Base-by-base conservation (phyloP, 2,888 invertebrate genomes). In the Ashinkailepas kermadecensis region DNA sequence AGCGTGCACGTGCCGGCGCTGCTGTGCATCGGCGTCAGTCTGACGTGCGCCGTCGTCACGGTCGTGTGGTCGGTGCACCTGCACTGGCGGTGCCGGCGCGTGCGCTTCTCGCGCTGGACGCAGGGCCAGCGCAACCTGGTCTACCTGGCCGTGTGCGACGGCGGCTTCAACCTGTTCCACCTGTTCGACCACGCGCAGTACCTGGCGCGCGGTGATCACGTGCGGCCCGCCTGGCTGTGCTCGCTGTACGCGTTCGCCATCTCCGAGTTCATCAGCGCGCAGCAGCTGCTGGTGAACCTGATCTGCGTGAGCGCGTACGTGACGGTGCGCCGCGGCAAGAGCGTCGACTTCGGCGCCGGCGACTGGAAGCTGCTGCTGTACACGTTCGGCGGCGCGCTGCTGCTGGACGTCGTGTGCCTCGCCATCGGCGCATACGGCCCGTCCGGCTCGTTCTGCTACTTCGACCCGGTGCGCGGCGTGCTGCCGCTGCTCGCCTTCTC, bases 401-500 rank as follows among this genome's bases (percentile, higher is more conserved):
- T 54, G 18, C 6, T 74, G 13, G 54, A 54, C 74, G 15, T 74
- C 15, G 15, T 25, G 54, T 74, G 74, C 54, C 74, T 74, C 6
- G 15, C 6, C 13, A 18, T 25, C 15, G 74, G 21, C 54, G 74
- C 54, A 7, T 74, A 74, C 54, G 74, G 74, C 0, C 74, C 74
- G 74, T 23, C 74, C 74, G 74, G 74, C 74, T 74, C 74, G 23
- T 74, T 74, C 74, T 74, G 74, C 74, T 74, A 74, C 74, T 74
- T 74, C 74, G 74, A 74, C 74, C 54, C 54, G 54, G 74, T 74
- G 54, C 11, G 39, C 54, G 74, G 74, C 54, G 54, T 6, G 15
- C 8, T 39, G 39, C 39, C 39, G 18, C 54, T 18, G 18, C 3
- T 74, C 8, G 54, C 13, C 54, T 25, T 74, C 74, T 74, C 74